Base-by-base conservation (phyloP, 2,797 vertebrate genomes). In the Enteromius paludinosus region DNA sequence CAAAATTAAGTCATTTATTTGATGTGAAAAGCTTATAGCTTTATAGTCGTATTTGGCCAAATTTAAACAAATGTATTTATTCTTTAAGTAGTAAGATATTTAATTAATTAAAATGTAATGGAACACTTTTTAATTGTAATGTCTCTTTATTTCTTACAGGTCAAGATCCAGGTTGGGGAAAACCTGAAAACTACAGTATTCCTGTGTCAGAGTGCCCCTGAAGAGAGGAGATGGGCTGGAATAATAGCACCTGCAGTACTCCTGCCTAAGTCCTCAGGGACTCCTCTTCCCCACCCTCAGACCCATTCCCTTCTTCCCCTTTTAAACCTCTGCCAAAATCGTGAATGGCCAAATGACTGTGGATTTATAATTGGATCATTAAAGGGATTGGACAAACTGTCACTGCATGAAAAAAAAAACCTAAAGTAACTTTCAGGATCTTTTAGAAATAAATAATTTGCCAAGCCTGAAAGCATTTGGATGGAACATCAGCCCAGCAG, bases 141-240 rank as follows among this genome's bases (percentile, higher is more conserved):
- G 41, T 88, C 61, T 47, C 78, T 84, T 73, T 65, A 3, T 89
- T 20, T 86, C 35, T 79, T 87, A 5, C 70, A 93, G 94, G 93
- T 81, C 90, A 86, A 92, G 86, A 91, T 91, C 78, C 70, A 64
- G 89, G 64, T 85, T 49, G 0, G 77, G 84, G 49, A 41, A 4
- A 49, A 62, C 9, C 83, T 88, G 81, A 90, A 84, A 84, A 88
- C 87, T 89, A 78, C 64, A 61, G 74, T 78, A 25, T 70, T 49
- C 69, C 82, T 84, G 28, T 66, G 15, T 83, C 72, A 83, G 79
- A 89, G 86, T 93, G 82, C 79, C 84, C 79, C 91, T 91, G 41
- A 78, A 54, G 54, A 86, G 77, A 87, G 41, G 41, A 88, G 38
- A 89, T 89, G 87, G 76, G 45, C 80, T 82, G 70, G 75, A 66